Percentiles rank a stretch among this genome's conserved stretches.
Conservation (phyloP, 2,797 vertebrate genomes). For the Danionella dracula region DNA sequence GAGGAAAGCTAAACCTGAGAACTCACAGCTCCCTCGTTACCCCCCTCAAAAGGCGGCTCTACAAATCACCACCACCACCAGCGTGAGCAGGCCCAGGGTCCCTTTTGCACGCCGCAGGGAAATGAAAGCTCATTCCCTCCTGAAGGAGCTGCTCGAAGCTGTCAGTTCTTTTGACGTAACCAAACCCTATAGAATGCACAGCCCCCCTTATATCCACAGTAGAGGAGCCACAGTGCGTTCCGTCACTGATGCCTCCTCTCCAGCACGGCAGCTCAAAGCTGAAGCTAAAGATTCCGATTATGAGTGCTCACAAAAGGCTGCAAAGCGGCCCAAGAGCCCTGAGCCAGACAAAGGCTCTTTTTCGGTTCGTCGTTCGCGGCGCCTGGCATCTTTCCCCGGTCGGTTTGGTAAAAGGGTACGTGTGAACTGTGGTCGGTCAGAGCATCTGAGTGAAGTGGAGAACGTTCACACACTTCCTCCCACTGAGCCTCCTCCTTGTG, state of each 20-base stretch:
- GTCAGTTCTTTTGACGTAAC: conserved; percentile 86
- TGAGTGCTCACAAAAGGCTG: conserved; percentile 37
- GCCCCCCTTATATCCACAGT: conserved; percentile 75
- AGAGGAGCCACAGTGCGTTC: conserved; percentile 31
- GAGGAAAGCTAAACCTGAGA: conserved; percentile 45
- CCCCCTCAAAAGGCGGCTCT: conserved; percentile 42
- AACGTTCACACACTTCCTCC: conserved; percentile 43
- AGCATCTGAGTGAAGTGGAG: conserved; percentile 42
- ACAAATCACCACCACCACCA: conserved; percentile 44
- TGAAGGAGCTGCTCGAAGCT: conserved; percentile 85
- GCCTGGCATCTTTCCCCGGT: conserved; percentile 83
- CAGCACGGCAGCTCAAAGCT: conserved; percentile 34
- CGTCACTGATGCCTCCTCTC: conserved; percentile 32
- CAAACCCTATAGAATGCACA: conserved; percentile 92
- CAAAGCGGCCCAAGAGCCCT: conserved; percentile 15
- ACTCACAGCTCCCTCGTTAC: conserved; percentile 39
- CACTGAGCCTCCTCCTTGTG: conserved; percentile 37
- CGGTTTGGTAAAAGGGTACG: conserved; percentile 74
- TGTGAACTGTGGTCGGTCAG: conserved; percentile 28
- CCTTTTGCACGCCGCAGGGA: conserved; percentile 62
- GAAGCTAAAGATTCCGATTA: conserved; percentile 54
- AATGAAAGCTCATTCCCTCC: conserved; percentile 78
- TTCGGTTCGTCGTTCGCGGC: conserved; percentile 85
- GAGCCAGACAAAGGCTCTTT: conserved; percentile 61
- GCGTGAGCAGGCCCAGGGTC: conserved; percentile 26